Evolutionary conservation across 2,888 invertebrate genomes (phyloP), one percentile per base, ranked within the genome.

Genomic region (Melinaea marsaeus): DNA sequence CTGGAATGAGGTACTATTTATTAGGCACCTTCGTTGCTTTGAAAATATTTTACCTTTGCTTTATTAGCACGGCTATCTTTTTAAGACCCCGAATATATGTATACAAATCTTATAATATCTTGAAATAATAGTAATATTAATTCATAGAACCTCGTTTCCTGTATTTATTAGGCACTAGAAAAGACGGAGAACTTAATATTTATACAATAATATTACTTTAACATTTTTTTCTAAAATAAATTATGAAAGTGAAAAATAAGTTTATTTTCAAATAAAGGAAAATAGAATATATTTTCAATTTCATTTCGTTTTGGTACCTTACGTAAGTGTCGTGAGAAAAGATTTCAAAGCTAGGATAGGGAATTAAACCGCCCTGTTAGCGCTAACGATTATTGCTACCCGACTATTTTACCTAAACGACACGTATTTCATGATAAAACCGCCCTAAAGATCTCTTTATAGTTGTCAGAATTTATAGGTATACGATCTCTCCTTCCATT

Each of bases 301-400:
- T 7, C 4, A 37, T 37, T 37, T 2, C 7, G 7, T 37, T 37
- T 37, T 37, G 5, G 37, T 37, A 1, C 37, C 42, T 7, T 42
- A 42, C 42, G 42, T 42, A 42, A 42, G 42, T 9, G 75, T 75
- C 76, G 76, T 71, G 71, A 64, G 71, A 77, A 78, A 79, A 81
- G 80, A 79, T 75, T 76, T 75, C 70, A 74, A 73, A 72, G 69
- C 67, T 68, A 67, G 72, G 77, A 75, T 74, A 72, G 60, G 71
- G 71, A 78, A 78, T 79, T 80, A 83, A 85, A 80, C 80, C 80
- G 70, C 66, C 71, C 77, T 76, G 79, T 86, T 84, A 82, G 68
- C 78, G 80, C 79, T 84, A 88, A 86, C 83, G 83, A 80, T 85
- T 85, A 88, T 83, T 80, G 81, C 80, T 74, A 70, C 75, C 63